Conservation (phyloP, 2,888 invertebrate genomes). For the Leptinotarsa rubiginosa region DNA sequence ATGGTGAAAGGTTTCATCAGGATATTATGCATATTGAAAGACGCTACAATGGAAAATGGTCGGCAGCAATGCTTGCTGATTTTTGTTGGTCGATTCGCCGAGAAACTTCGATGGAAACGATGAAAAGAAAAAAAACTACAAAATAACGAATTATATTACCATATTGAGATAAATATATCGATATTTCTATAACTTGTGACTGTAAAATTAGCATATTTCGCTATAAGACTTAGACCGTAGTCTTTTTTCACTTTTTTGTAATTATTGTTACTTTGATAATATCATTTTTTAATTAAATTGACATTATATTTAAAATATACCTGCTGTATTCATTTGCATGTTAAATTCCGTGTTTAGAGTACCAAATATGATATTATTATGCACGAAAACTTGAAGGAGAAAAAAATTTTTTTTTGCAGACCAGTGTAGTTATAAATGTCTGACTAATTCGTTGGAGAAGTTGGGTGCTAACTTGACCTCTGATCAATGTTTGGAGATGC, state of each 20-base stretch:
- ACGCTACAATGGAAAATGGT: conserved; percentile 18
- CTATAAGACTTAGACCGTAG: background rate
- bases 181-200: background rate
- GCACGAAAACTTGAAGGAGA: background rate
- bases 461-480: no score
- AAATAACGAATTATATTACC: background rate
- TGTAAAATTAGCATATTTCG: no score
- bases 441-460: no score
- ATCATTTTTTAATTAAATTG: background rate
- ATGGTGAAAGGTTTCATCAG: no score
- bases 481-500: no score
- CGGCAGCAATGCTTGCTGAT: conserved; percentile 18
- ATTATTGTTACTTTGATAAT: background rate
- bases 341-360: background rate
- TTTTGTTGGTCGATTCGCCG: conserved; percentile 14
- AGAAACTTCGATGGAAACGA: conserved; percentile 25
- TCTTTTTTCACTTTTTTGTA: background rate
- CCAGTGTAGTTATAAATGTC: no score
- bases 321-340: background rate
- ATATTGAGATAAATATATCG: background rate
- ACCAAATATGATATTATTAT: background rate
- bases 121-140: conserved; percentile 16
- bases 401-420: no score
- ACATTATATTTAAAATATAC: background rate
- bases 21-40: no score